phyloP scores from a whole-genome alignment of 2,888 invertebrate genomes.

The Gerosis bhagava region DNA sequence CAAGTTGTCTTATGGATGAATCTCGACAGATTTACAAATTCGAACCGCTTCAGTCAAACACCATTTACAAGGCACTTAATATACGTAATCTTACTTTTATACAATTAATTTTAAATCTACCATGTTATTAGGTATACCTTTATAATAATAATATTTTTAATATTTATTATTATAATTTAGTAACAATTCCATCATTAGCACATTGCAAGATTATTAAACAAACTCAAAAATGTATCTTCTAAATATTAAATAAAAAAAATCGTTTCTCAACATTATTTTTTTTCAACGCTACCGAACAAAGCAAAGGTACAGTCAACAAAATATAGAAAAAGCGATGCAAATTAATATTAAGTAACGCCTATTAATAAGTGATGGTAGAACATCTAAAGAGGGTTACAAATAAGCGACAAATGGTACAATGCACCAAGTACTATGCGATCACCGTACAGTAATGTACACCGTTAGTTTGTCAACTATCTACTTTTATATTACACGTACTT shows the following conservation, averaged over 20 bases:
- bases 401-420: conserved; percentile 67
- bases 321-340: too few species aligned
- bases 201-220: too few species aligned
- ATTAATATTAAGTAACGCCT: too few species aligned
- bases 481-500: conserved; percentile 63
- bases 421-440: conserved; percentile 76
- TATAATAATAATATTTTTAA: neutral
- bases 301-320: conserved; percentile 12
- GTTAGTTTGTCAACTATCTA: conserved; percentile 61
- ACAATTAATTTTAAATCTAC: too few species aligned
- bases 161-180: conserved; percentile 8
- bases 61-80: too few species aligned
- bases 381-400: conserved; percentile 27
- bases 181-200: conserved; percentile 13
- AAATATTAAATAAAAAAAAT: neutral
- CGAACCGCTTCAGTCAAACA: conserved; percentile 44
- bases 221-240: conserved; percentile 4
- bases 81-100: too few species aligned
- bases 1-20: too few species aligned
- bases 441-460: conserved; percentile 77
- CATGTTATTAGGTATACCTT: too few species aligned
- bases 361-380: conserved; percentile 18
- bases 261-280: neutral
- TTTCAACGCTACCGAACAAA: conserved; percentile 14
- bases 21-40: too few species aligned